phyloP scores from a whole-genome alignment of 1,140 invertebrate species.

The Caerostris darwini region DNA sequence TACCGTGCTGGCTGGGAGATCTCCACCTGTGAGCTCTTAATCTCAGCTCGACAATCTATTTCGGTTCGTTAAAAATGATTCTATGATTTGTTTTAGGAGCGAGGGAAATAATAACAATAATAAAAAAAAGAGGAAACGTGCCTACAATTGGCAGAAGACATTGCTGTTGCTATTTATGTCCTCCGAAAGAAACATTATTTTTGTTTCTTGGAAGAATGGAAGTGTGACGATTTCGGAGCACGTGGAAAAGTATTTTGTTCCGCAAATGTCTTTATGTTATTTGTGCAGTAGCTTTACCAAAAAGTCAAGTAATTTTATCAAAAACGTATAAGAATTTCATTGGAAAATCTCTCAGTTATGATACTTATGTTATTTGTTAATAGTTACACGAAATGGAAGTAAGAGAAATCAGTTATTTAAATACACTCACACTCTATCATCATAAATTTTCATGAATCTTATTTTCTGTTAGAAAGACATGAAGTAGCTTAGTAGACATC shows the following conservation, averaged over 20 bases:
- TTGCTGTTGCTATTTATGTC: not conserved
- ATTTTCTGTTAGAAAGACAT: too few species aligned
- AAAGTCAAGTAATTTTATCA: too few species aligned
- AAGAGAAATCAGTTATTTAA: too few species aligned
- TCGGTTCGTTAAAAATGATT: constrained; percentile 7
- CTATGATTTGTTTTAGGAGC: not conserved
- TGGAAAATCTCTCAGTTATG: too few species aligned
- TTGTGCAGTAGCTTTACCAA: too few species aligned
- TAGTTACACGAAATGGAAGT: too few species aligned
- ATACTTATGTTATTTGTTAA: too few species aligned
- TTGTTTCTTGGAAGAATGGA: not conserved
- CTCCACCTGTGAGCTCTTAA: not conserved
- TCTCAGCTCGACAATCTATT: not conserved
- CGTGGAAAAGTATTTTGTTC: not conserved
- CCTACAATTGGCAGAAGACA: constrained; percentile 16
- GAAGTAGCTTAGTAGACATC: too few species aligned
- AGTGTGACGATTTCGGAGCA: not conserved
- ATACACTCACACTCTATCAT: too few species aligned
- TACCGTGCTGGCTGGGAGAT: not conserved
- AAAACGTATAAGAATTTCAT: too few species aligned
- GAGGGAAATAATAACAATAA: not conserved
- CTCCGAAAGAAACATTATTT: not conserved
- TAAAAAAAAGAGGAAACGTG: not conserved
- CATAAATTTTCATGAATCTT: too few species aligned
- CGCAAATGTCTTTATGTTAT: not conserved